Evolutionary conservation across 2,888 invertebrate species (phyloP), one percentile per base, ranked within the genome.

Genomic region (Acrobasis repandana): DNA sequence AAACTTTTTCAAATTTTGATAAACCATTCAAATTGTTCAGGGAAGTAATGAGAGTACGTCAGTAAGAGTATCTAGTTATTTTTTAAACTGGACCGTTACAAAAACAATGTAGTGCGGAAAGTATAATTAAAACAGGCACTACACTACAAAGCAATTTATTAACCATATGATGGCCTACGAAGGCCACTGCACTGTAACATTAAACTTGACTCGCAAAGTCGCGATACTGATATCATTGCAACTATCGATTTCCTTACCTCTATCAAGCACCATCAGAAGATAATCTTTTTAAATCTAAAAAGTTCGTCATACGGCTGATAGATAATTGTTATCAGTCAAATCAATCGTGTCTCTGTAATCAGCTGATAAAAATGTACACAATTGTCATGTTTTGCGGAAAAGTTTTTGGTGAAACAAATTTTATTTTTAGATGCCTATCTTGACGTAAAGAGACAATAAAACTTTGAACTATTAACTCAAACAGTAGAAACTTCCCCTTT

Each of bases 171-270:
- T 33, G 11, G 33, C 15, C 51, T 38, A 36, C 38, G 36, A 38
- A 54, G 54, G 54, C 38, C 36, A 16, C 36, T 10, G 36, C 16
- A 11, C 36, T 16, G 54, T 54, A 54, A 54, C 54, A 36, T 36
- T 54, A 54, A 54, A 54, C 54, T 54, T 54, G 54, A 49, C 5
- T 49, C 18, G 36, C 38, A 38, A 38, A 49, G 10, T 49, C 18
- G 36, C 38, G 54, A 38, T 38, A 54, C 36, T 54, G 36, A 54
- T 36, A 34, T 18, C 16, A 54, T 54, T 52, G 36, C 54, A 36
- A 36, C 36, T 38, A 54, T 54, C 38, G 54, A 54, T 54, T 54
- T 54, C 54, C 18, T 54, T 54, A 14, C 36, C 36, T 11, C 18
- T 38, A 54, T 52, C 36, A 8, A 14, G 11, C 43, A 43, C n/a